Evolutionary conservation across 1,140 invertebrate genomes (phyloP).

Genomic region (Caenorhabditis brenneri): DNA sequence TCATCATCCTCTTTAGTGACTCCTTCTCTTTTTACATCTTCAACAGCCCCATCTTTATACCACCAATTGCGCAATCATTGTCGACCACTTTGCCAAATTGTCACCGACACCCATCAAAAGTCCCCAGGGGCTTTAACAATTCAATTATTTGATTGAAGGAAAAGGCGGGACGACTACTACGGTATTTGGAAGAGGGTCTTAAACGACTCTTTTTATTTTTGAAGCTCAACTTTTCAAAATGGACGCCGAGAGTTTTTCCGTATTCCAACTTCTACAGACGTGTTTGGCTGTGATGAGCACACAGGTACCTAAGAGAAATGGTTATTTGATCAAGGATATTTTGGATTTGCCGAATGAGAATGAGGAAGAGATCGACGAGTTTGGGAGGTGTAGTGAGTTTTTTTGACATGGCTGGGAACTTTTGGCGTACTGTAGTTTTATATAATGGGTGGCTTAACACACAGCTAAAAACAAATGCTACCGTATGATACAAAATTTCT

Average conservation of each 20-base stretch:
- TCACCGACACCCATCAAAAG: conserved; percentile 11
- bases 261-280: not conserved
- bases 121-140: not conserved
- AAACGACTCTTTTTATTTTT: no score
- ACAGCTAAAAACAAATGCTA: no score
- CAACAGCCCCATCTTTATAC: not conserved
- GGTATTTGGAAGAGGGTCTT: no score
- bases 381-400: conserved; percentile 6
- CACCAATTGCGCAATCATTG: conserved; percentile 37
- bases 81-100: conserved; percentile 16
- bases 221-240: no score
- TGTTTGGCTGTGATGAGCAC: not conserved
- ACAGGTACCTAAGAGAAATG: not conserved
- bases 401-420: not conserved
- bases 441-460: no score
- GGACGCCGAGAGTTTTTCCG: not conserved
- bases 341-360: not conserved
- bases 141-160: conserved; percentile 33
- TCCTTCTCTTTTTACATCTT: not conserved
- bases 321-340: conserved; percentile 45
- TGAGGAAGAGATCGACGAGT: not conserved
- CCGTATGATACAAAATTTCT: no score
- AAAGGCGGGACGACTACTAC: no score
- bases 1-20: not conserved
- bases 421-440: not conserved